Percentiles rank a stretch among this genome's conserved stretches.
Evolutionary conservation across 2,797 vertebrate genomes (phyloP).

Genomic region (Chelon labrosus): DNA sequence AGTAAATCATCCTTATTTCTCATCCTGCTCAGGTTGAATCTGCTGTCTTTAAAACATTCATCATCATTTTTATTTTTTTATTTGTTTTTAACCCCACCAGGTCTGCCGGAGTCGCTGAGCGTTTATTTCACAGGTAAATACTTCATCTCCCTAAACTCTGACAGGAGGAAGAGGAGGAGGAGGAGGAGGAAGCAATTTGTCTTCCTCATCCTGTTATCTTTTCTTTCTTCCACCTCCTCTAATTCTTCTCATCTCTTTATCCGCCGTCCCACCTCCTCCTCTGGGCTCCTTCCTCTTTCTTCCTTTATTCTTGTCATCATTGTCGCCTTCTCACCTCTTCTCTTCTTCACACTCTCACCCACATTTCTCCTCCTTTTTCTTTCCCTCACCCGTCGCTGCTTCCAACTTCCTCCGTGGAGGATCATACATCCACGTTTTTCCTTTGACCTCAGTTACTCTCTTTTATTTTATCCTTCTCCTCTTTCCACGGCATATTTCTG

Average conservation of each 20-base stretch:
- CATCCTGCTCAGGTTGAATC: too few species aligned
- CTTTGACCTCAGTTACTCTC: too few species aligned
- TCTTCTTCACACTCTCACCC: background rate
- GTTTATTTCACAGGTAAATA: slow-evolving; percentile 80
- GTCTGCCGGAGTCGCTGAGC: slow-evolving; percentile 79
- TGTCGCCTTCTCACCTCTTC: background rate
- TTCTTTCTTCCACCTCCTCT: background rate
- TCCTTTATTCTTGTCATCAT: background rate
- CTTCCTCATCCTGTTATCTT: background rate
- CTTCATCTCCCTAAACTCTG: background rate
- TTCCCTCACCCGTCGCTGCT: background rate
- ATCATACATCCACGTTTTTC: background rate
- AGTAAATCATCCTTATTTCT: slow-evolving; percentile 11
- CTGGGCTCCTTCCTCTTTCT: background rate
- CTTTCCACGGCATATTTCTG: background rate
- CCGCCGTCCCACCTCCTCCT: background rate
- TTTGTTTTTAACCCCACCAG: slow-evolving; percentile 41
- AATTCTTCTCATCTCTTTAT: background rate
- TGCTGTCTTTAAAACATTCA: slow-evolving; percentile 21
- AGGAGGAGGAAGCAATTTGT: slow-evolving; percentile 4
- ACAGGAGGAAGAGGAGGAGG: background rate
- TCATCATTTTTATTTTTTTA: background rate
- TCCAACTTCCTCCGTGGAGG: background rate
- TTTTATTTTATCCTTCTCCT: fast-evolving
- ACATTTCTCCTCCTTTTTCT: background rate